phyloP scores from a whole-genome alignment of 1,140 invertebrate genomes.

The Bradysia coprophila region DNA sequence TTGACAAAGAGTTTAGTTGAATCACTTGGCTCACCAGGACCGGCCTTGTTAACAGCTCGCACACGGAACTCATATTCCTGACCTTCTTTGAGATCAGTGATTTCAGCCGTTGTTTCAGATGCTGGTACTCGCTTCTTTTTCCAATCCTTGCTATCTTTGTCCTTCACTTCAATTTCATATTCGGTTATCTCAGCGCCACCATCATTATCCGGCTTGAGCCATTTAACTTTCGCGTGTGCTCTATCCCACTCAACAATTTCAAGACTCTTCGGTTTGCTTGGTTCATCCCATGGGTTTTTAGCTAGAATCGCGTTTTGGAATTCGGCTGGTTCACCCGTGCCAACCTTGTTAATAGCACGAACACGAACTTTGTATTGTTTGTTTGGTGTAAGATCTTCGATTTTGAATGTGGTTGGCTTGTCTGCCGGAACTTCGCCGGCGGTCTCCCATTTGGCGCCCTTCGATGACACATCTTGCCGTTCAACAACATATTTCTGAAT shows the following conservation, averaged over 20 bases:
- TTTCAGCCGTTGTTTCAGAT: slow-evolving; percentile 52
- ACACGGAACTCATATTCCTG: too few relatives aligned
- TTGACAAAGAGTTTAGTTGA: slow-evolving; percentile 91
- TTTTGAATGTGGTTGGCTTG: slow-evolving; percentile 54
- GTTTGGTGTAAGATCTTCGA: slow-evolving; percentile 68
- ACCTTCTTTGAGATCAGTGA: slow-evolving; percentile 84
- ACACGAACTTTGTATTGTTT: slow-evolving; percentile 93
- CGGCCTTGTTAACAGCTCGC: too few relatives aligned
- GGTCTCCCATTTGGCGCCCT: slow-evolving; percentile 78
- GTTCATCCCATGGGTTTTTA: slow-evolving; percentile 97
- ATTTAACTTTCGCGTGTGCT: slow-evolving; percentile 84
- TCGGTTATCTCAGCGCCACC: slow-evolving; percentile 88
- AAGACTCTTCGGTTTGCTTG: slow-evolving; percentile 75
- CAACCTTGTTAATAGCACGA: slow-evolving; percentile 80
- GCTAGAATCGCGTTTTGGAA: slow-evolving; percentile 76
- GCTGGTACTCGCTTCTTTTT: slow-evolving; percentile 62
- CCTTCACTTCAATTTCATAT: slow-evolving; percentile 86
- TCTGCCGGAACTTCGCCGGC: slow-evolving; percentile 53
- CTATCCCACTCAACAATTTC: slow-evolving; percentile 93
- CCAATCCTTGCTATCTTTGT: slow-evolving; percentile 85
- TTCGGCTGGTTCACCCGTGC: slow-evolving; percentile 69
- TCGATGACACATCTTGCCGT: slow-evolving; percentile 74
- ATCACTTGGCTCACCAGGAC: slow-evolving; percentile 86
- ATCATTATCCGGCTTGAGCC: slow-evolving; percentile 75
- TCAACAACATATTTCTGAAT: slow-evolving; percentile 87